Evolutionary conservation across 1,140 invertebrate genomes (phyloP), one percentile per base, ranked within the genome.

Genomic region (Drosophila subpulchrella): DNA sequence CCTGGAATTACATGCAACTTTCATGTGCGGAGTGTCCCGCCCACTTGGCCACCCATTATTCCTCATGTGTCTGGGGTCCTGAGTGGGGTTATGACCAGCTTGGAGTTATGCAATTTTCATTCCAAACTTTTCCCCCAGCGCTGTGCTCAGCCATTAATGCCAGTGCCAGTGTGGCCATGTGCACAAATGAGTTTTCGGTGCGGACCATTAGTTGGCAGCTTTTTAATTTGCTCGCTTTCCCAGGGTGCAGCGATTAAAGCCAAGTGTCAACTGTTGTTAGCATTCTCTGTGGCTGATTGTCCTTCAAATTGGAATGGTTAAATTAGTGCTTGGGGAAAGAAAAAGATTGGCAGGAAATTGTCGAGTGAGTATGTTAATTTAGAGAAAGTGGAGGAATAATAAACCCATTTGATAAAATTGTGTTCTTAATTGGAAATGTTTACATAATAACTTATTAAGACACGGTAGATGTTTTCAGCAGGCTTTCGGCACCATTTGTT

Each of bases 51-150:
- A 39, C 67, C 27, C 59, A 62, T 32, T 62, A n/a, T 34, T 34
- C 39, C 38, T 41, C 38, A 62, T 58, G 59, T 78, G 46, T 46
- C 39, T 46, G 59, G 46, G 44, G 54, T 65, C 56, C 55, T 34
- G 59, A 48, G 38, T 42, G 70, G 32, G 51, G 54, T 59, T 76
- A 41, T 65, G 70, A 65, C 60, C 55, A 41, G 32, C 47, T 77
- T 53, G 81, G 56, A 84, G 81, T 72, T 83, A 76, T 83, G 81
- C 81, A 84, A 84, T 83, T 83, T 83, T 84, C 72, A 80, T 84
- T 80, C 75, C 48, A 57, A 79, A 83, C 81, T 84, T 80, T 79
- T 71, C 80, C 5, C 59, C 32, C 54, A 5, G 42, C 17, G 42
- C 42, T 6, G 8, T 36, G 44, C 56, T 44, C 50, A 48, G 42